Conservation (phyloP, 2,113 vertebrate genomes). For the Myiopsitta monachus region DNA sequence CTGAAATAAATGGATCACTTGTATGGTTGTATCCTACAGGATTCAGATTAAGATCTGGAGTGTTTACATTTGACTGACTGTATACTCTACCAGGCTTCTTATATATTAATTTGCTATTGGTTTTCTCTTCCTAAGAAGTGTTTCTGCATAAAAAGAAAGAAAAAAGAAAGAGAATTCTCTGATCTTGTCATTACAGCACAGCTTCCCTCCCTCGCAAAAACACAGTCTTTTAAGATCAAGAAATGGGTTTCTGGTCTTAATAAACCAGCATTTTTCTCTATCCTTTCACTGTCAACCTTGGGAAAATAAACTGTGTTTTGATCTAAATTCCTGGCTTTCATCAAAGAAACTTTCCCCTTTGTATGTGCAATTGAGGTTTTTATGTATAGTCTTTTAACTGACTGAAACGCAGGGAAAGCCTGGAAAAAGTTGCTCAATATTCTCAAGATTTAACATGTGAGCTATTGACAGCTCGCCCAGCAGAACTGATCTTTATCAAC, state of each 20-base stretch:
- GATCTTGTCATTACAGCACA: slow-evolving; percentile 6
- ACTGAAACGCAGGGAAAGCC: not conserved
- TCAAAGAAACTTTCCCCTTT: slow-evolving; percentile 41
- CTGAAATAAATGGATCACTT: not conserved
- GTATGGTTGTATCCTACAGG: not conserved
- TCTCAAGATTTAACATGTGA: slow-evolving; percentile 26
- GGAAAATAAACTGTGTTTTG: slow-evolving; percentile 49
- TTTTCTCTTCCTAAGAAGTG: not conserved
- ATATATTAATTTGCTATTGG: not conserved
- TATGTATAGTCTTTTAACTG: slow-evolving; percentile 5
- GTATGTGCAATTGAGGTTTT: slow-evolving; percentile 4
- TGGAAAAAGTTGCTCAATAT: slow-evolving; percentile 41
- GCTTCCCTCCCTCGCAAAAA: not conserved
- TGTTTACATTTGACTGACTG: not conserved
- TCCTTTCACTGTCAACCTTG: slow-evolving; percentile 16
- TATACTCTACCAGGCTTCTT: not conserved
- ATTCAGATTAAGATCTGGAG: not conserved
- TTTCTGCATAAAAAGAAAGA: not conserved
- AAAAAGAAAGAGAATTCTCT: not conserved
- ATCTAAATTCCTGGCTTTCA: slow-evolving; percentile 52
- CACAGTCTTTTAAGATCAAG: not conserved
- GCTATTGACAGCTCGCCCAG: slow-evolving; percentile 42
- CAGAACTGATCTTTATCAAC: slow-evolving; percentile 30
- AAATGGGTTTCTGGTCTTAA: slow-evolving; percentile 38
- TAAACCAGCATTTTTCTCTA: not conserved